Evolutionary conservation across 2,888 invertebrate genomes (phyloP), one percentile per base, ranked within the genome.

Genomic region (Drosophila emarginata): DNA sequence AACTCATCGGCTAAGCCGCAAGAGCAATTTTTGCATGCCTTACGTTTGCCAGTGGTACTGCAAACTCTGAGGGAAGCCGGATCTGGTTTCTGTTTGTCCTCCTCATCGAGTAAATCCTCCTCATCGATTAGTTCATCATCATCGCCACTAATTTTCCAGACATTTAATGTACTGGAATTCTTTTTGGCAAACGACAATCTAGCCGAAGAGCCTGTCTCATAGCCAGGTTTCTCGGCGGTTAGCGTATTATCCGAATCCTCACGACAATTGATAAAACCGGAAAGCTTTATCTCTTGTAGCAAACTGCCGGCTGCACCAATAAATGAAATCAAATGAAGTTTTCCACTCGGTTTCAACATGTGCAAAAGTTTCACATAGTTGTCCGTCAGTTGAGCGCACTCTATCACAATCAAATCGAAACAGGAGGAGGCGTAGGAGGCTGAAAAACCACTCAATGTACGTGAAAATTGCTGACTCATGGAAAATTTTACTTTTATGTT

Each of bases 1-100:
- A 99, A 92, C 91, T 99, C 98, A 79, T 99, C 99, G 2, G 99
- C 99, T 67, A 99, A 93, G 0, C 99, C 99, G 92, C 99, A 99
- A 1, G 96, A 95, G 91, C 99, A 99, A 92, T 99, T 97, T 82
- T 99, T 99, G 89, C 99, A 99, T 0, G 99, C 99, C 92, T 98
- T 98, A 66, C 97, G 94, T 91, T 98, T 97, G 1, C 97, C 97
- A 0, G 97, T 97, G 1, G 96, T 96, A 11, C 95, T 94, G 90
- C 97, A 97, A 18, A 96, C 97, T 94, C 93, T 95, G n/a, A 98
- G 93, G 11, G 96, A 95, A 15, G 94, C 93, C 28, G 96, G 95
- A 87, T 97, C 96, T 2, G 99, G 99, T 92, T 96, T 97, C 82
- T 95, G 94, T 73, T 96, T 93, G 91, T 99, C 99, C 68, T 95